Conservation (phyloP, 2,113 vertebrate genomes). For the Grallaria varia region DNA sequence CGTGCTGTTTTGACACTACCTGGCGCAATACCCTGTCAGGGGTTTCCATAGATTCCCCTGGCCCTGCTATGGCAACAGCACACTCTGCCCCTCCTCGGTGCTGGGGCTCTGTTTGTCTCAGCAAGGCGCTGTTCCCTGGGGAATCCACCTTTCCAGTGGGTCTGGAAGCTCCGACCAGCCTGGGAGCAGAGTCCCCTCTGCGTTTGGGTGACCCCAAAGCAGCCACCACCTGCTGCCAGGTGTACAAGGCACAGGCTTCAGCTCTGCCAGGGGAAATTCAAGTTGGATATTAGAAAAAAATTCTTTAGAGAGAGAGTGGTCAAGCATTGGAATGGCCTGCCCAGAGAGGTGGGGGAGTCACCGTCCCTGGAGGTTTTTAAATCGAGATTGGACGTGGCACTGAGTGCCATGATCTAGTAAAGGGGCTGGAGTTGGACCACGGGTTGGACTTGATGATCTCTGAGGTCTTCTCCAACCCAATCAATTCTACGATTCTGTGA, state of each 20-base stretch:
- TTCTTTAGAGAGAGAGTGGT: no score
- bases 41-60: slow-evolving; percentile 52
- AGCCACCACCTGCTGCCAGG: background rate
- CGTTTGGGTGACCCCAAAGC: background rate
- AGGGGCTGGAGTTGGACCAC: no score
- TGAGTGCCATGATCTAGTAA: no score
- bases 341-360: no score
- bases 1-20: background rate
- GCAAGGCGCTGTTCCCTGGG: background rate
- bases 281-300: no score
- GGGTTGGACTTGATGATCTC: no score
- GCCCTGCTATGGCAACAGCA: slow-evolving; percentile 51
- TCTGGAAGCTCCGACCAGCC: background rate
- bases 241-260: fast-evolving
- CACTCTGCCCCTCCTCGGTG: background rate
- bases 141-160: background rate
- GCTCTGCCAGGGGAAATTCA: no score
- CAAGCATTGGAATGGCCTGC: no score
- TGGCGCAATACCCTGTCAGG: slow-evolving; percentile 31
- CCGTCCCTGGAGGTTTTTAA: no score
- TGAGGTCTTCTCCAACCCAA: no score
- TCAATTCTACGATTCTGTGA: no score
- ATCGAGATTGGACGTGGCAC: no score
- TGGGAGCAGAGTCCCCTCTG: fast-evolving
- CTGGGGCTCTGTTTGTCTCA: background rate